These are phyloP conservation scores for Myxocyprinus asiaticus DNA, from an alignment of 2,113 vertebrate genomes.

Conservation along the genomic window DNA sequence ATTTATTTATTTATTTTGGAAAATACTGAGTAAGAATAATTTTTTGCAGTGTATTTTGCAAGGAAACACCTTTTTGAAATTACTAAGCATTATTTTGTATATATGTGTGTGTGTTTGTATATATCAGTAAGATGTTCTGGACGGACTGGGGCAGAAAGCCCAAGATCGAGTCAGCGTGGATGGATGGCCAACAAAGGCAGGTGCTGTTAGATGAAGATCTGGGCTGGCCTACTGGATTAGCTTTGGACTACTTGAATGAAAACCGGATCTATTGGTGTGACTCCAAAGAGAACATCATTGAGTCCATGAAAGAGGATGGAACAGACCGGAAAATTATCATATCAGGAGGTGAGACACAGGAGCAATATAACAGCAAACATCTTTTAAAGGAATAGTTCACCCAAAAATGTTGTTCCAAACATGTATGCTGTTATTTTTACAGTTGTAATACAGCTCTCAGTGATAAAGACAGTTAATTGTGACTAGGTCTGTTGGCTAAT, in stretches of 20 bases:
- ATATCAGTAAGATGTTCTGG: conserved; percentile 90
- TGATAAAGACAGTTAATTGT: no score
- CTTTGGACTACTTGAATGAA: conserved; percentile 90
- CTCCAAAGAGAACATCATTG: conserved; percentile 92
- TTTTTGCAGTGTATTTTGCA: no score
- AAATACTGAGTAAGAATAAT: no score
- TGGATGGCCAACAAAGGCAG: conserved; percentile 89
- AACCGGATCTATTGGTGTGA: conserved; percentile 96
- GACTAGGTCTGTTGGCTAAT: no score
- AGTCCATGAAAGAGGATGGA: conserved; percentile 93
- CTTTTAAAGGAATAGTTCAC: no score
- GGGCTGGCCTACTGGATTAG: conserved; percentile 96
- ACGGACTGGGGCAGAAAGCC: conserved; percentile 92
- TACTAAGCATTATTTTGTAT: neutral
- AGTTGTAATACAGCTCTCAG: no score
- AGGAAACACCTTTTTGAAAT: no score
- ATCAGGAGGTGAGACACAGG: conserved; percentile 79
- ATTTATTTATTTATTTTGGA: no score
- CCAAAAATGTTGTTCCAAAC: no score
- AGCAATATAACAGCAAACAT: neutral
- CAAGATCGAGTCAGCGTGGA: conserved; percentile 94
- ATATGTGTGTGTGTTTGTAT: conserved; percentile 32
- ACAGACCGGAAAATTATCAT: conserved; percentile 84
- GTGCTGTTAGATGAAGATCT: conserved; percentile 83
- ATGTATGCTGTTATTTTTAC: no score